Evolutionary conservation across 2,888 invertebrate genomes (phyloP).

Genomic region (Brenthis daphne): DNA sequence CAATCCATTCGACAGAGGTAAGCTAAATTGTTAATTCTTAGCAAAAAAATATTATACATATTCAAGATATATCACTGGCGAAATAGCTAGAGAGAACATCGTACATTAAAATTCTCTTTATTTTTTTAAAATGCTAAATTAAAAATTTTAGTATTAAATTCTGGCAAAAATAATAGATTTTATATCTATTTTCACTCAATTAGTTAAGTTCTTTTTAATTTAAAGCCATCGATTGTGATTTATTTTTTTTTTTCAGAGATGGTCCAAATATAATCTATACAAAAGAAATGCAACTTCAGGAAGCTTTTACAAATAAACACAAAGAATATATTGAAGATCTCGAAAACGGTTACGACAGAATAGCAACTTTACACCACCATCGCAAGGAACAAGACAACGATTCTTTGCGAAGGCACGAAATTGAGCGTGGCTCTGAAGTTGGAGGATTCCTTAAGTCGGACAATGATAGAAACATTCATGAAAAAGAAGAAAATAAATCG

Average conservation of each 20-base stretch:
- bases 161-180: too few species aligned
- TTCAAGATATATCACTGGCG: neutral
- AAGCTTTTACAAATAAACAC: constrained; percentile 75
- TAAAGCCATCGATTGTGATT: too few species aligned
- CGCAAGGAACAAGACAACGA: constrained; percentile 85
- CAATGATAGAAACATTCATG: constrained; percentile 56
- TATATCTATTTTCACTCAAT: too few species aligned
- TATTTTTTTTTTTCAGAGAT: constrained; percentile 63
- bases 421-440: constrained; percentile 88
- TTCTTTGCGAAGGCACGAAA: constrained; percentile 88
- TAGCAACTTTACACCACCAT: constrained; percentile 74
- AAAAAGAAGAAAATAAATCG: constrained; percentile 57
- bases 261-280: constrained; percentile 81
- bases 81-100: too few species aligned
- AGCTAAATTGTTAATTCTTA: constrained; percentile 5
- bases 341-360: constrained; percentile 81
- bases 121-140: too few species aligned
- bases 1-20: constrained; percentile 73
- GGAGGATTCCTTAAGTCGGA: constrained; percentile 75
- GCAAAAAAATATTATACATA: neutral
- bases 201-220: too few species aligned
- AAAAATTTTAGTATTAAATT: too few species aligned
- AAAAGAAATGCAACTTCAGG: constrained; percentile 79
- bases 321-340: constrained; percentile 83
- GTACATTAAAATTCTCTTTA: too few species aligned